A percentile compares a stretch with the other conserved stretches of the same genome.
phyloP scores from a whole-genome alignment of 2,113 vertebrate species.

The Phrynosoma platyrhinos region DNA sequence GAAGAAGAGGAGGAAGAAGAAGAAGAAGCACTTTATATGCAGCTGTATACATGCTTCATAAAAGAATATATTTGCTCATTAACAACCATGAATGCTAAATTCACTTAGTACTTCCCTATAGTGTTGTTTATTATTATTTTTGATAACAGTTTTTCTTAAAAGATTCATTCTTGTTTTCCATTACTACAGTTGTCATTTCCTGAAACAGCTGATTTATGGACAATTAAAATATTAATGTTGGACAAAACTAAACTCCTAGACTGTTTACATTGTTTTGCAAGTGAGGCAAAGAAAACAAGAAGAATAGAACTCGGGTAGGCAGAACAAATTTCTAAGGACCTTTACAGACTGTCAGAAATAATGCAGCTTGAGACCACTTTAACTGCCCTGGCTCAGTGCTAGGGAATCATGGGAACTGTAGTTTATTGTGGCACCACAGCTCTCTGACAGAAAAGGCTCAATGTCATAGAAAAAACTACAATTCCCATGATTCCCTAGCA shows the following conservation, averaged over 20 bases:
- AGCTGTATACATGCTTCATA: conserved; percentile 31
- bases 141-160: background rate
- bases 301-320: background rate
- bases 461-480: too few relatives aligned
- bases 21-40: conserved; percentile 15
- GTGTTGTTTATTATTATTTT: conserved; percentile 33
- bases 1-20: background rate
- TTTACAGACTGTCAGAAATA: too few relatives aligned
- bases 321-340: background rate
- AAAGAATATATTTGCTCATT: conserved; percentile 30
- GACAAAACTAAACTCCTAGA: background rate
- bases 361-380: too few relatives aligned
- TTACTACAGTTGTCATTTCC: conserved; percentile 4
- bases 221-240: conserved; percentile 21
- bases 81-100: conserved; percentile 19
- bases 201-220: background rate
- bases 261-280: background rate
- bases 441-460: too few relatives aligned
- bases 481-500: too few relatives aligned
- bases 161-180: background rate
- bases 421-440: too few relatives aligned
- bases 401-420: too few relatives aligned
- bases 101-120: conserved; percentile 34
- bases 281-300: background rate
- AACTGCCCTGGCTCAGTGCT: too few relatives aligned